Evolutionary conservation across 2,888 invertebrate genomes (phyloP), one percentile per base, ranked within the genome.

Genomic region (Eumacrocentrus americanus): DNA sequence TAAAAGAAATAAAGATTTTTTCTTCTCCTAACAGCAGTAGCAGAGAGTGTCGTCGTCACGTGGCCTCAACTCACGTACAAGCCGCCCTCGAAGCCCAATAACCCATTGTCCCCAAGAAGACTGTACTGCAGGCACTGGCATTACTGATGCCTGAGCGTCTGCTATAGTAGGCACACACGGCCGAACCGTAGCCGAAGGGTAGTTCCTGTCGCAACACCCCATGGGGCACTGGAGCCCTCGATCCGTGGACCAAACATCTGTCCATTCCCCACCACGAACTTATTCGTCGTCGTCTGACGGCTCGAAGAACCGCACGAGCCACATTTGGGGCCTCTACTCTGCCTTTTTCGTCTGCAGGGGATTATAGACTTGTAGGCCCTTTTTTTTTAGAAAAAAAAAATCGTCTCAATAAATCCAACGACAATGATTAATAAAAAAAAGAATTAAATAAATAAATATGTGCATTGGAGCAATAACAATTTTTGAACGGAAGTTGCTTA

Each of bases 191-290:
- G 9, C 42, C 68, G 59, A 69, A 71, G 78, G 78, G 78, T 76
- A 77, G 76, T 76, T 76, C 71, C 70, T 74, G 66, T 66, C 70
- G 61, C 73, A 77, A 66, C 70, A 78, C 77, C 78, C 78, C 72
- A 75, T 73, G 71, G 75, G 75, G 77, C 70, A 79, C 58, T 48
- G 53, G 65, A 63, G 69, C 73, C 56, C 75, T 72, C 70, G 70
- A 69, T 48, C 59, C 67, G 71, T 78, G 77, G 77, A 78, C 76
- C 79, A 79, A 78, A 79, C 79, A 79, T 79, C 79, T 79, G 79
- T 72, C 71, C 66, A 57, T 65, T 58, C 65, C 67, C 70, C 72
- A 67, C 66, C 62, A n/a, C n/a, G n/a, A 6, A n/a, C 34, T 23
- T 38, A 23, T 12, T 52, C 18, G 20, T 22, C 20, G 34, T 34